phyloP scores from a whole-genome alignment of 2,797 vertebrate genomes.

The Scolopax rusticola region DNA sequence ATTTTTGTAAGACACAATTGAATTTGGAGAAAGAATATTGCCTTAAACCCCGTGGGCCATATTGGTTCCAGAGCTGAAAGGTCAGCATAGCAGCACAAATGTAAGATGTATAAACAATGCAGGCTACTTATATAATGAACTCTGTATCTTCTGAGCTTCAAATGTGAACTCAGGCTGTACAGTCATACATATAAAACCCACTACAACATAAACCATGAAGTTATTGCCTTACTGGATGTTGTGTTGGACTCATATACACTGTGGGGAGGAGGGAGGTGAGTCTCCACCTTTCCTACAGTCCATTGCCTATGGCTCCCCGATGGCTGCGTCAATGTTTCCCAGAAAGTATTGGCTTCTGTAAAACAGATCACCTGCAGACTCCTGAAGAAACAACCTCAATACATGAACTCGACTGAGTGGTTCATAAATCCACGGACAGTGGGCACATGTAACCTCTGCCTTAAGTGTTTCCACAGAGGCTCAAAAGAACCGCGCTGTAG shows the following conservation, averaged over 20 bases:
- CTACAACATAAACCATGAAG: neutral
- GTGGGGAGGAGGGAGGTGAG: fast-evolving
- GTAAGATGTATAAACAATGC: neutral
- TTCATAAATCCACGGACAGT: neutral
- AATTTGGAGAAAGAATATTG: neutral
- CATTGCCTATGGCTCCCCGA: neutral
- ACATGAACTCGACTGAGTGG: neutral
- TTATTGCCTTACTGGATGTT: neutral
- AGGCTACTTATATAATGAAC: neutral
- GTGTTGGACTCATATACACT: neutral
- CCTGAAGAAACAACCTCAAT: neutral
- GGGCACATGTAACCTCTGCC: neutral
- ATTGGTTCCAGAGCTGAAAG: neutral
- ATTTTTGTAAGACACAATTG: neutral
- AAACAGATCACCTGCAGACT: neutral
- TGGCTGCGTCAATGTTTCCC: neutral
- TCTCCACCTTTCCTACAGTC: neutral
- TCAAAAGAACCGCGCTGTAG: neutral
- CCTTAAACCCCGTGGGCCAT: neutral
- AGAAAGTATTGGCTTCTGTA: neutral
- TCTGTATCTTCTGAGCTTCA: neutral
- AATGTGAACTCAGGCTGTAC: neutral
- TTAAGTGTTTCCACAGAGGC: neutral
- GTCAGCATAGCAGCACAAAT: neutral
- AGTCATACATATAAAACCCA: neutral